A percentile compares a stretch with the other conserved stretches of the same genome.
Evolutionary conservation across 2,113 vertebrate genomes (phyloP).

Genomic region (Tamias sibiricus): DNA sequence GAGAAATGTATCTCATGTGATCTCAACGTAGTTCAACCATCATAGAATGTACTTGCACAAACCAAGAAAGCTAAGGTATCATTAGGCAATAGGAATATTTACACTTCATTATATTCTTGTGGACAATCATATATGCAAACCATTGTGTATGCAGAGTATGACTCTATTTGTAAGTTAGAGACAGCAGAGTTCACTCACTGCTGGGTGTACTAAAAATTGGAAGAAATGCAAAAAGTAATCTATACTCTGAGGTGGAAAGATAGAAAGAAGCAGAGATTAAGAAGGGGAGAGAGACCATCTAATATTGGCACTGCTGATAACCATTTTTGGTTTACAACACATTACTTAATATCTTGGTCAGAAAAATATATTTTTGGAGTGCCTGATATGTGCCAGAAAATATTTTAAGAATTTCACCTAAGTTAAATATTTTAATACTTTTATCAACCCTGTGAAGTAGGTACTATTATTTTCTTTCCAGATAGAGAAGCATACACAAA

Average conservation of each 20-base stretch:
- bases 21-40: too few species aligned
- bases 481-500: background rate
- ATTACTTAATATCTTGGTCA: background rate
- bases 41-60: too few species aligned
- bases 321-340: background rate
- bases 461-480: background rate
- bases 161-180: background rate
- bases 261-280: background rate
- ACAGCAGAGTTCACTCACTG: background rate
- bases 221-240: background rate
- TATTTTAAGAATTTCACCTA: background rate
- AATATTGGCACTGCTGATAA: background rate
- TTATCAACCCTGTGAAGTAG: background rate
- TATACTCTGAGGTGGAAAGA: background rate
- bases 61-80: background rate
- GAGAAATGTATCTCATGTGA: background rate
- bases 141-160: background rate
- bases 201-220: background rate
- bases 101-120: background rate
- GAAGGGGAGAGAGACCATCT: too few species aligned
- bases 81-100: background rate
- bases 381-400: background rate
- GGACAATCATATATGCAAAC: too few species aligned
- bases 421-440: background rate
- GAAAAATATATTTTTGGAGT: background rate